Conservation (phyloP, 2,113 vertebrate genomes). For the Odocoileus virginianus region DNA sequence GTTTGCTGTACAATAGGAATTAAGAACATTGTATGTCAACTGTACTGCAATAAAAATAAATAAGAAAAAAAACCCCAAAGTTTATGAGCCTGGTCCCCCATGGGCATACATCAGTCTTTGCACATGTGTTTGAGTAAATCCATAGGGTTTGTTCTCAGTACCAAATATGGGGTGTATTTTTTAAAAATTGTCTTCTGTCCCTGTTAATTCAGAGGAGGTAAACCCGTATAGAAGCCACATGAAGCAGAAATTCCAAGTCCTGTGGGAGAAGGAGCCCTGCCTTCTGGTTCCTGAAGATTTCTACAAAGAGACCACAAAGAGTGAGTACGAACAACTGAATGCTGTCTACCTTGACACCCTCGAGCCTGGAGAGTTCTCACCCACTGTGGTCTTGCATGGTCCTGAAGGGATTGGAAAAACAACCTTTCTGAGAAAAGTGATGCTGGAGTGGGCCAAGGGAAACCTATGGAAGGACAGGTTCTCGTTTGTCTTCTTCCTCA, state of each 20-base stretch:
- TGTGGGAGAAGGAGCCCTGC: conserved; percentile 29
- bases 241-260: background rate
- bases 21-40: background rate
- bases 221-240: conserved; percentile 28
- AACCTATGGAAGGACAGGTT: conserved; percentile 24
- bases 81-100: background rate
- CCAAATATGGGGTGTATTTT: background rate
- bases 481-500: conserved; percentile 35
- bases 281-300: background rate
- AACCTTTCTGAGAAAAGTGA: conserved; percentile 40
- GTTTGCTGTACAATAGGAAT: background rate
- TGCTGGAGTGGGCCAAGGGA: conserved; percentile 65
- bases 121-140: too few species aligned
- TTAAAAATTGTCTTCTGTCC: background rate
- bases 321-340: rapidly evolving
- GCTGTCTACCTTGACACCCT: rapidly evolving
- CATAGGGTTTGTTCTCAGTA: background rate
- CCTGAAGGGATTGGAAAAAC: conserved; percentile 56
- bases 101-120: background rate
- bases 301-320: background rate
- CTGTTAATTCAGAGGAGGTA: background rate
- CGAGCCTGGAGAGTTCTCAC: rapidly evolving
- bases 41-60: background rate
- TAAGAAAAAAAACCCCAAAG: background rate
- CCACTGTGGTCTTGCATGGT: conserved; percentile 46